Conservation (phyloP, 23 tunicate species). For the Phallusia fumigata region DNA sequence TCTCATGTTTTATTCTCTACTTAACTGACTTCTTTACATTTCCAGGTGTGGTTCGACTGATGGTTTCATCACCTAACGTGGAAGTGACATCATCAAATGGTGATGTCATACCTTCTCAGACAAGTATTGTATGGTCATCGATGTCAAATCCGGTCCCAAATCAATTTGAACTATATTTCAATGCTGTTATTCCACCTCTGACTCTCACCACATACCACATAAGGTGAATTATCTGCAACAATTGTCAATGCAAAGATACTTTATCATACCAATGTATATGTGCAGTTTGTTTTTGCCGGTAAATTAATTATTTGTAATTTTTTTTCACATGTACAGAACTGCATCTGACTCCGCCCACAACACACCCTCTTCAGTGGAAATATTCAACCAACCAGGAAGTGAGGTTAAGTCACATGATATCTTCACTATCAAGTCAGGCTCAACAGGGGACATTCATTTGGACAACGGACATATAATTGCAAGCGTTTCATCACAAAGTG, state of each 20-base stretch:
- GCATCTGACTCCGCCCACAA: background rate
- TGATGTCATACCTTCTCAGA: slow-evolving; percentile 52
- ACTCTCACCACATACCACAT: slow-evolving; percentile 61
- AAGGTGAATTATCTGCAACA: slow-evolving; percentile 12
- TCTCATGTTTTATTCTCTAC: too few species aligned
- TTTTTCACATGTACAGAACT: background rate
- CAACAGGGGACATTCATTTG: slow-evolving; percentile 10
- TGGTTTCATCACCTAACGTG: slow-evolving; percentile 56
- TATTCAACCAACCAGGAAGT: background rate
- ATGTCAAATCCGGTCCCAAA: slow-evolving; percentile 18
- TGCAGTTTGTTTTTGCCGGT: too few species aligned
- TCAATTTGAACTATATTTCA: slow-evolving; percentile 63
- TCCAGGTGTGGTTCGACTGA: slow-evolving; percentile 53
- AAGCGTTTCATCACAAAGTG: slow-evolving; percentile 34
- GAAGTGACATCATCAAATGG: slow-evolving; percentile 32
- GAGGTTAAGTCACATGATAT: background rate
- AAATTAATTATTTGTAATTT: too few species aligned
- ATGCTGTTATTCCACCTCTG: slow-evolving; percentile 71
- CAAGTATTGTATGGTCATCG: slow-evolving; percentile 56
- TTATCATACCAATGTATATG: too few species aligned
- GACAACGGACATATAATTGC: slow-evolving; percentile 56
- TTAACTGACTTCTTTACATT: background rate
- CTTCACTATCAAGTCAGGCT: background rate
- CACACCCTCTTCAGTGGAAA: background rate
- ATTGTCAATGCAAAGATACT: too few species aligned